A percentile compares a stretch with the other conserved stretches of the same genome.
Conservation (phyloP, 1,140 invertebrate genomes). For the Dolichoris vasculosae region DNA sequence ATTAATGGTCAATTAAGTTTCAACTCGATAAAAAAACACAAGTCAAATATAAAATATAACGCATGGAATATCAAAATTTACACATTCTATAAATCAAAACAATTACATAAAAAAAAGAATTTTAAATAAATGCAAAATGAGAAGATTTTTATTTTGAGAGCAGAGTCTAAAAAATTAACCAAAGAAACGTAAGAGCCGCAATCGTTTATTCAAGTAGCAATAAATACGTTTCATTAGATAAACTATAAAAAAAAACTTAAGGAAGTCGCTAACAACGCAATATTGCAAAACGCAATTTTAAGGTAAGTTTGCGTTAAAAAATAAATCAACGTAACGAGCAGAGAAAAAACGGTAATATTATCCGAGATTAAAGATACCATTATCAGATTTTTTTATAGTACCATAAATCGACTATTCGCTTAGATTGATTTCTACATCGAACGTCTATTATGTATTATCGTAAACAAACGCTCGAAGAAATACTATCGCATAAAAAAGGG, state of each 20-base stretch:
- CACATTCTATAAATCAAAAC: not conserved
- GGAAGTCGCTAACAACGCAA: not conserved
- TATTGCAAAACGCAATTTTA: not conserved
- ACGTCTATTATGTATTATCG: not conserved
- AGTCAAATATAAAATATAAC: not conserved
- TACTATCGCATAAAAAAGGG: not conserved
- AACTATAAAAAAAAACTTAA: not conserved
- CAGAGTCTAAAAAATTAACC: not conserved
- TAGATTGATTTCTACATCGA: constrained; percentile 3
- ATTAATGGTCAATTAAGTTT: not conserved
- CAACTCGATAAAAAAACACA: too few species aligned
- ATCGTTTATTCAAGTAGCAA: not conserved
- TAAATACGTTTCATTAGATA: not conserved
- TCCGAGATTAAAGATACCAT: not conserved
- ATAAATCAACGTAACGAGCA: not conserved
- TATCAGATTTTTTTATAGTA: constrained; percentile 12
- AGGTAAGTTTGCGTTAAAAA: not conserved
- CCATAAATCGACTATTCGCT: not conserved
- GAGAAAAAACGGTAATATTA: not conserved
- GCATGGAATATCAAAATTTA: not conserved
- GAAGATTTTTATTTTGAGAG: too few species aligned
- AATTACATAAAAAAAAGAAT: not conserved
- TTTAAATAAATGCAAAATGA: not conserved
- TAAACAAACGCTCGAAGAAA: constrained; percentile 25
- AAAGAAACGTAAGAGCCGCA: not conserved